These are phyloP conservation scores for Hyposmocoma kahamanoa DNA, from an alignment of 1,140 invertebrate species.

Conservation along the genomic window DNA sequence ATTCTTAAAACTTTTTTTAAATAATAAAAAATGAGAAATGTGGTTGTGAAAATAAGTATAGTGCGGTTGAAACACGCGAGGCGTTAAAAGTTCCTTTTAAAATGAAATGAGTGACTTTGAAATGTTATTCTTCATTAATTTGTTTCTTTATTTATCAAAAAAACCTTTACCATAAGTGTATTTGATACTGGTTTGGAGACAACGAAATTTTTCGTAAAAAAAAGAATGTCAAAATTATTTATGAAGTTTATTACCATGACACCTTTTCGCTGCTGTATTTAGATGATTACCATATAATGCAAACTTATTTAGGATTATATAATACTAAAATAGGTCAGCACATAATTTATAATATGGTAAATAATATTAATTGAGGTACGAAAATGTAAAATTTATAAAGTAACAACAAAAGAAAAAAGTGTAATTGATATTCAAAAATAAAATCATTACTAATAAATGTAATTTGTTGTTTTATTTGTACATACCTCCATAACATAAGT, in stretches of 20 bases:
- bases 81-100: conserved; percentile 35
- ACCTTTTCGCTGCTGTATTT: neutral
- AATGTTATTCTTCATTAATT: conserved; percentile 56
- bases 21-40: conserved; percentile 36
- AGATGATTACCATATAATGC: too few relatives aligned
- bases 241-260: neutral
- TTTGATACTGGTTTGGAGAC: conserved; percentile 12
- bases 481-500: too few relatives aligned
- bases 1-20: conserved; percentile 25
- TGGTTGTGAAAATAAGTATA: conserved; percentile 63
- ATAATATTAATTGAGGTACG: conserved; percentile 23
- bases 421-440: conserved; percentile 51
- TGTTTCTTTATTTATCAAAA: conserved; percentile 17
- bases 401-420: conserved; percentile 41
- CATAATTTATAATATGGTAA: conserved; percentile 32
- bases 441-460: conserved; percentile 59
- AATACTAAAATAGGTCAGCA: conserved; percentile 18
- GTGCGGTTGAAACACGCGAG: conserved; percentile 26
- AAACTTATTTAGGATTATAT: neutral
- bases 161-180: neutral
- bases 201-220: conserved; percentile 32
- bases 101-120: conserved; percentile 47
- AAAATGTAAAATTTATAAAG: conserved; percentile 43
- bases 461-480: conserved; percentile 25
- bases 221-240: conserved; percentile 9